Evolutionary conservation across 2,797 vertebrate species (phyloP), one percentile per base, ranked within the genome.

Genomic region (Peromyscus attwateri): DNA sequence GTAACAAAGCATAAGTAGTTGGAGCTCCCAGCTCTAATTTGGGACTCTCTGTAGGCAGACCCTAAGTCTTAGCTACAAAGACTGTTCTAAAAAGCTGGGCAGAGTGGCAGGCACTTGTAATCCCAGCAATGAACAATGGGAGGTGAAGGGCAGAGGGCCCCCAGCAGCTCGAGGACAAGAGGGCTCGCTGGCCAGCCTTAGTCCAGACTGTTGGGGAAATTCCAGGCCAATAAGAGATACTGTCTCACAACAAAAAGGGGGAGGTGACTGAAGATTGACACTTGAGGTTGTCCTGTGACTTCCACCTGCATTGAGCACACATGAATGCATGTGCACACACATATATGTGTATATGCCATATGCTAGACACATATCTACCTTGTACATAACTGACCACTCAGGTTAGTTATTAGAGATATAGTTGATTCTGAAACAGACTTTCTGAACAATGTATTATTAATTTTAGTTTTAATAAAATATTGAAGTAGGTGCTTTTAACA

Each of bases 41-140:
- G 70, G 55, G 57, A 64, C 21, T 89, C 55, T 76, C 55, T 68
- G 19, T 23, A n/a, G 85, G 57, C 37, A 83, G 71, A 84, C 46
- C 81, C 81, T 77, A 88, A 57, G 27, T 89, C 90, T 95, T 88
- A 60, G 91, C 70, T 90, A 62, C 27, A 84, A 88, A 46, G 64
- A 85, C 10, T 77, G 71, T 76, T 89, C 16, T 57, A 89, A 64
- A 87, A 31, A 37, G 68, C 7, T 3, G 17, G 85, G 23, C 9
- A 17, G 16, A 57, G 68, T 40, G 68, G n/a, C n/a, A 37, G 40
- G 2, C 10, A 8, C 68, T 73, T 40, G n/a, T 73, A 57, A 52
- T 71, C 25, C n/a, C 17, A 37, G 46, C 16, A 66, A 52, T 29
- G 25, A 52, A 11, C 12, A 0, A 3, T 55, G 49, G 25, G 13